A percentile compares a stretch with the other conserved stretches of the same genome.
These are phyloP conservation scores for Xiphydria camelus DNA, from an alignment of 2,888 invertebrate species.

Conservation along the genomic window DNA sequence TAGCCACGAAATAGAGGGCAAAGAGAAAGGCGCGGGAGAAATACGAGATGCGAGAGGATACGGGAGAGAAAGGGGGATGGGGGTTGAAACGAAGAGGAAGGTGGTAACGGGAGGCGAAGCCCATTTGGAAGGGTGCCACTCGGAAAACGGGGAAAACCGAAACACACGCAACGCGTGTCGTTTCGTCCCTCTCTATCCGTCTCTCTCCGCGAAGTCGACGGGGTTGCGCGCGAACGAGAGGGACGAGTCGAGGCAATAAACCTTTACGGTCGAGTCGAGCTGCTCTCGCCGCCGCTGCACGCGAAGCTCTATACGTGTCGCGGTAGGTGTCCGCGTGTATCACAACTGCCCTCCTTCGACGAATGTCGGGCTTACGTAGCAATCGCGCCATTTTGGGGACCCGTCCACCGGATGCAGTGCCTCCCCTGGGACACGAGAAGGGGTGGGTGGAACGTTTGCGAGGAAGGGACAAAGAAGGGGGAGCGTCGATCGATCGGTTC, in stretches of 20 bases:
- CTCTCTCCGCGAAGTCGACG: not conserved
- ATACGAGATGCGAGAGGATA: too few species aligned
- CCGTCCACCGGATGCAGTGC: too few species aligned
- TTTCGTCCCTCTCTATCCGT: not conserved
- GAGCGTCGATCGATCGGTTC: slow-evolving; percentile 1
- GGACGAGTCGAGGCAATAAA: slow-evolving; percentile 32
- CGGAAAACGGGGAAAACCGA: not conserved
- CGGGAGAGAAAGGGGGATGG: not conserved
- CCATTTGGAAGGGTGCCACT: not conserved
- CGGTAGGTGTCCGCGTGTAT: too few species aligned
- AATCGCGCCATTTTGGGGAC: too few species aligned
- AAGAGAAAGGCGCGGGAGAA: too few species aligned
- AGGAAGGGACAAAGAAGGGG: slow-evolving; percentile 4
- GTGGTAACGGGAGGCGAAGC: slow-evolving; percentile 1
- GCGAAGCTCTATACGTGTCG: too few species aligned
- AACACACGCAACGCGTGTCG: not conserved
- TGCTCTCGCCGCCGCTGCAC: too few species aligned
- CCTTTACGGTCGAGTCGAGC: slow-evolving; percentile 29
- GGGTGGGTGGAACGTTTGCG: not conserved
- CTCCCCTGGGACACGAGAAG: too few species aligned
- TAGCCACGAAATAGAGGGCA: too few species aligned
- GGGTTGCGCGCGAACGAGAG: too few species aligned
- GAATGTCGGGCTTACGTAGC: too few species aligned
- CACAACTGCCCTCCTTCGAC: too few species aligned
- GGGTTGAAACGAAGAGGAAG: not conserved